These are phyloP conservation scores for Salpingus planirostris DNA, from an alignment of 2,888 invertebrate species.

Conservation along the genomic window DNA sequence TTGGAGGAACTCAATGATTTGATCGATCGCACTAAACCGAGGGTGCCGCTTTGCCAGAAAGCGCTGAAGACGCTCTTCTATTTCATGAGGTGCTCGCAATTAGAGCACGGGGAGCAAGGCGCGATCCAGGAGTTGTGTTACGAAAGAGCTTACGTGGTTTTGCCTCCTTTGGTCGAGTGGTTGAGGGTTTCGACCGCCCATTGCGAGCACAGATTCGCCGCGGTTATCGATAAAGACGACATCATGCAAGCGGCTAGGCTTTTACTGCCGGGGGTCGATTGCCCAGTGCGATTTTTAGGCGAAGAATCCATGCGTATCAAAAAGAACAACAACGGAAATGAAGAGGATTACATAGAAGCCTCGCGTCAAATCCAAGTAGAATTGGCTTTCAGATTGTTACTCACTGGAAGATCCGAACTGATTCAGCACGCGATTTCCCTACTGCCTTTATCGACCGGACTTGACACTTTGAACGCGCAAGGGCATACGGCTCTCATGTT, in stretches of 20 bases:
- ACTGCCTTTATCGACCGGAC: constrained; percentile 58
- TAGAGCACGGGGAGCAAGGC: constrained; percentile 40
- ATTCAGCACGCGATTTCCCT: constrained; percentile 68
- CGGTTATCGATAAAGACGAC: constrained; percentile 69
- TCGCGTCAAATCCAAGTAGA: constrained; percentile 46
- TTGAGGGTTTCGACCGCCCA: constrained; percentile 74
- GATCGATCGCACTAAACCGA: constrained; percentile 51
- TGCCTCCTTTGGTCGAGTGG: constrained; percentile 90
- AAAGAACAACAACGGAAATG: constrained; percentile 34
- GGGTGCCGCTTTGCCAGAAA: constrained; percentile 48
- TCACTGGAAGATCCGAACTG: constrained; percentile 71
- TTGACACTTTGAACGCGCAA: constrained; percentile 69
- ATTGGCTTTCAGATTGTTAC: constrained; percentile 71
- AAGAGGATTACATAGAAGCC: constrained; percentile 37
- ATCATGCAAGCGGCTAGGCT: constrained; percentile 81
- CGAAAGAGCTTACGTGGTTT: constrained; percentile 77
- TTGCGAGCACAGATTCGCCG: constrained; percentile 69
- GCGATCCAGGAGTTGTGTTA: constrained; percentile 61
- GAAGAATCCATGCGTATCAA: constrained; percentile 45
- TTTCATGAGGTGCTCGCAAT: constrained; percentile 86
- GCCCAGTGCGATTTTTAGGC: constrained; percentile 70
- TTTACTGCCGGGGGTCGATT: constrained; percentile 80
- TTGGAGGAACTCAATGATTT: constrained; percentile 69
- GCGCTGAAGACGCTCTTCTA: constrained; percentile 79
- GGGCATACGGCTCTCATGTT: constrained; percentile 80